Base-by-base conservation (phyloP, 2,888 invertebrate species). In the Dicycla oo region DNA sequence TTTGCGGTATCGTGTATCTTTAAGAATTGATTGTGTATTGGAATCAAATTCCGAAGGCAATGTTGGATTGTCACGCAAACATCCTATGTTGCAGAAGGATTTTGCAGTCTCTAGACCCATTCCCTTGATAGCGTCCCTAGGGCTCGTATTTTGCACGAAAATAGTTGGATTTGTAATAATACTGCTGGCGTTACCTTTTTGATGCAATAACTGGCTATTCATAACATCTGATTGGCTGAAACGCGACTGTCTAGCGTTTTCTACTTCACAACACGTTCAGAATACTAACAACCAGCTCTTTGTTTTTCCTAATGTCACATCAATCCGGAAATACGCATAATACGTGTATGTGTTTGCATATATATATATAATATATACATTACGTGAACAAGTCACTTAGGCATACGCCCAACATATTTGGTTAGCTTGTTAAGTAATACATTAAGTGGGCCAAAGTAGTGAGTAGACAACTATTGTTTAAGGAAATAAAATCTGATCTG, bases 361-460 rank as follows among this genome's bases (percentile, higher is more conserved):
- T n/a, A n/a, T n/a, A n/a, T n/a, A n/a, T n/a, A n/a, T n/a, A n/a
- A 54, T 47, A 51, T 47, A 65, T 66, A n/a, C 57, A 56, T 78
- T 71, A 82, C 73, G 68, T 80, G 57, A 38, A 40, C 53, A 47
- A 47, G 18, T 38, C 34, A 43, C 51, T 76, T 63, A 26, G n/a
- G 53, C 38, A 65, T 72, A 71, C 62, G 20, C 62, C 47, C n/a
- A 70, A 71, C 54, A 40, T 72, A 77, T 82, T 72, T 65, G 73
- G 64, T 69, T 63, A 72, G 23, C 18, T 47, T 56, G 54, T 84
- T 86, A 73, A 70, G 81, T 74, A 84, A 85, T 77, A 66, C n/a
- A 47, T 69, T 65, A 86, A 71, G 75, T 84, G 38, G 81, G 84
- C 60, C 69, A 56, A 62, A 60, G 66, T 54, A 45, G 70, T 72